Base-by-base conservation (phyloP, 2,113 vertebrate genomes). In the Corvus moneduloides region DNA sequence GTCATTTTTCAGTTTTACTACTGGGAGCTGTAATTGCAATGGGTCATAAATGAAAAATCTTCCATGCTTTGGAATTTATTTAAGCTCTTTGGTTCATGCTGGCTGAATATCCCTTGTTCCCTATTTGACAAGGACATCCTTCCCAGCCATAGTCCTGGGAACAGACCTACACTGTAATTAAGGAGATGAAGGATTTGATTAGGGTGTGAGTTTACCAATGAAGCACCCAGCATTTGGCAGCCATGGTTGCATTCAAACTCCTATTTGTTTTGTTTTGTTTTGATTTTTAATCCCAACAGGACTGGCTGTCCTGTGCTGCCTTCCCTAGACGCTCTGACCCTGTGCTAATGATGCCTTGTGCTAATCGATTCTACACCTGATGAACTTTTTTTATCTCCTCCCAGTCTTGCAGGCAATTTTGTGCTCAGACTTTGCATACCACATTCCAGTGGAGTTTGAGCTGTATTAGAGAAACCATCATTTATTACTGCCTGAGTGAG, bases 121-220 rank as follows among this genome's bases (percentile, higher is more conserved):
- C 28, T 28, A 2, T 93, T 88, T 78, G 72, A 87, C 41, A 51
- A 78, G 73, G 79, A 61, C 86, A 89, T 94, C 69, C 85, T 96
- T 87, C 86, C 88, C 85, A 96, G 85, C 87, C 75, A 20, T 5
- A 84, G 87, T 74, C 87, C 93, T 96, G 93, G 93, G 92, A 97
- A 97, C 89, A 95, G 61, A 15, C 87, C 43, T 75, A 61, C 80
- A 49, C 64, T 94, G 79, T 96, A 96, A 97, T 96, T 96, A 96
- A 46, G 76, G 73, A 96, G 93, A 95, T 95, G 83, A 92, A 84
- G 79, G 73, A 89, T 90, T 95, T 95, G 94, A 94, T 96, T 80
- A 86, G 88, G 93, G 96, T 95, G 94, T 94, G 96, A 83, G 64
- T 93, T 93, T 96, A 84, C 92, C 64, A 84, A 64, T 77, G 88